These are phyloP conservation scores for Enteromius anoplus DNA, from an alignment of 2,797 vertebrate species.

Conservation along the genomic window DNA sequence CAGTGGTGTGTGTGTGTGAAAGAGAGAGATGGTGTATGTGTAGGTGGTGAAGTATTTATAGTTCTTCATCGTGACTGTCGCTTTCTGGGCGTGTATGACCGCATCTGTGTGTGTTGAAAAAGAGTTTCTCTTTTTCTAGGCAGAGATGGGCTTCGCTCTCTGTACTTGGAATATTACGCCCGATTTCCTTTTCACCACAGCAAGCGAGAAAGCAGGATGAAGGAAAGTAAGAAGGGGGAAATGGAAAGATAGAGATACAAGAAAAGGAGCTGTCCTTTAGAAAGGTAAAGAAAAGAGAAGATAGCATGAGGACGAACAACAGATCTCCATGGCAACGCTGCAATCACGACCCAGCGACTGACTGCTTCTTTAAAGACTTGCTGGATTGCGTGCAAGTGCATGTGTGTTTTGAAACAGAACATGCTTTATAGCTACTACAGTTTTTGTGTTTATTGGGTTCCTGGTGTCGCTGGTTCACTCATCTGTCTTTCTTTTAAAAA, in stretches of 20 bases:
- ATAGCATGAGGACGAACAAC: conserved; percentile 65
- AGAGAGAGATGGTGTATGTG: conserved; percentile 17
- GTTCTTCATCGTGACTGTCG: conserved; percentile 47
- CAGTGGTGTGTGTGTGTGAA: background rate
- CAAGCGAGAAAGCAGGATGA: background rate
- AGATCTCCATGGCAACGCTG: conserved; percentile 76
- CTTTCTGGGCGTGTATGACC: conserved; percentile 33
- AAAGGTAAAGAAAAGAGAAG: conserved; percentile 57
- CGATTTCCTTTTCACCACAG: conserved; percentile 26
- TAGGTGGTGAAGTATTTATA: conserved; percentile 57
- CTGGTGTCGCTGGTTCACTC: background rate
- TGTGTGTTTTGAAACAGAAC: conserved; percentile 31
- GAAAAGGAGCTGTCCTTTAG: conserved; percentile 46
- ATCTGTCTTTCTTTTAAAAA: conserved; percentile 6
- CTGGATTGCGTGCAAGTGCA: conserved; percentile 28
- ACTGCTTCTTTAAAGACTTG: conserved; percentile 43
- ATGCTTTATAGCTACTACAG: conserved; percentile 18
- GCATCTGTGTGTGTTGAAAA: conserved; percentile 24
- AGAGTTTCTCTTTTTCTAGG: conserved; percentile 33
- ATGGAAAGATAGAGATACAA: background rate
- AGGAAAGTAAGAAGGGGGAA: conserved; percentile 9
- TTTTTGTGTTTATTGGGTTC: conserved; percentile 20
- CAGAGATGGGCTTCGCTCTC: conserved; percentile 16
- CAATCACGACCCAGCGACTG: conserved; percentile 60
- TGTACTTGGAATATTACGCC: conserved; percentile 13